Evolutionary conservation across 2,888 invertebrate genomes (phyloP).

Genomic region (Hyposoter dolosus): DNA sequence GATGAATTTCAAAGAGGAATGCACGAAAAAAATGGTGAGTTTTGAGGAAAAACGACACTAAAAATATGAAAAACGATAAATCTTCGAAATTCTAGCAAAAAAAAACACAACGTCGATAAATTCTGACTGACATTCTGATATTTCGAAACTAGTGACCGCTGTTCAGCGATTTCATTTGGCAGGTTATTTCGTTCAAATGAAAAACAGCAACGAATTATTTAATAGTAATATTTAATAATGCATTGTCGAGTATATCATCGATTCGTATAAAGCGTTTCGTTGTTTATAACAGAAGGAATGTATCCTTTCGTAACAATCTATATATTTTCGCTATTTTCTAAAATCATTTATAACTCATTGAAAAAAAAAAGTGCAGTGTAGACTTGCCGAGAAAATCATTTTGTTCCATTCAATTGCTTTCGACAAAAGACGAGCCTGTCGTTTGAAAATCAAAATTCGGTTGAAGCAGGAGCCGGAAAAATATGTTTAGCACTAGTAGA

Average conservation of each 20-base stretch:
- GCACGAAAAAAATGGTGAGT: not conserved
- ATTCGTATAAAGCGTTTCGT: constrained; percentile 65
- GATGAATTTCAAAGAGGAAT: not conserved
- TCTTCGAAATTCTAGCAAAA: not conserved
- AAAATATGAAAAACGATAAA: not conserved
- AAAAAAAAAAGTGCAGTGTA: not conserved
- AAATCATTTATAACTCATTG: not conserved
- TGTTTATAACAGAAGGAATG: constrained; percentile 64
- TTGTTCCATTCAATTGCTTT: not conserved
- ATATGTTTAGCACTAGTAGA: not conserved
- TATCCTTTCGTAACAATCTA: constrained; percentile 61
- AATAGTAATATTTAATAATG: constrained; percentile 74
- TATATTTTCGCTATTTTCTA: constrained; percentile 26
- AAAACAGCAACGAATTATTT: constrained; percentile 78
- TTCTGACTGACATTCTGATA: constrained; percentile 14
- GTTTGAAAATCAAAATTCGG: not conserved
- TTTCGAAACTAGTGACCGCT: constrained; percentile 10
- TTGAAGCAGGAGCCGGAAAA: not conserved
- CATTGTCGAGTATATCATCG: constrained; percentile 59
- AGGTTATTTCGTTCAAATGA: constrained; percentile 53
- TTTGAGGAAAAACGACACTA: constrained; percentile 7
- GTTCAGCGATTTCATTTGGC: constrained; percentile 32
- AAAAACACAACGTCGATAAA: not conserved
- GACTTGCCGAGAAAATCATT: not conserved
- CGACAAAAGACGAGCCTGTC: not conserved